Evolutionary conservation across 2,888 invertebrate species (phyloP).

Genomic region (Anorthoa munda): DNA sequence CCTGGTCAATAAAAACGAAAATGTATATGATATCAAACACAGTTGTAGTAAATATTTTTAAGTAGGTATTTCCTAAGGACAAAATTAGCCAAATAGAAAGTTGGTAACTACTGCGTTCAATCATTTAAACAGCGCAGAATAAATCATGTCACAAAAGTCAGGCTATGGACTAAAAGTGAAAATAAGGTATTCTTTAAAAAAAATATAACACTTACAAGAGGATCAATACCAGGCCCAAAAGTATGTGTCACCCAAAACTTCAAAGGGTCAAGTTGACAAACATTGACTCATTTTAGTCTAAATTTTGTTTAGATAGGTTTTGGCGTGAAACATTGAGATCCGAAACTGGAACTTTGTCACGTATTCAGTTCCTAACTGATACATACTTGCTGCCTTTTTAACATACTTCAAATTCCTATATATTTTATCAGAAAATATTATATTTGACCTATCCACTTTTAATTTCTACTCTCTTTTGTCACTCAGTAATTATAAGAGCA

Average conservation of each 20-base stretch:
- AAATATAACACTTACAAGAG: neutral
- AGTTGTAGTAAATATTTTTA: neutral
- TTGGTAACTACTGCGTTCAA: no score
- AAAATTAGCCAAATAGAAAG: no score
- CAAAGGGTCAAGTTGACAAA: conserved; percentile 58
- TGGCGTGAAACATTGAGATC: conserved; percentile 52
- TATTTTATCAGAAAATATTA: neutral
- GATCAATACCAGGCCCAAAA: conserved; percentile 17
- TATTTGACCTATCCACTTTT: neutral
- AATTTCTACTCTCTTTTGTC: neutral
- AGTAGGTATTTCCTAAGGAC: neutral
- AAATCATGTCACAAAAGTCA: neutral
- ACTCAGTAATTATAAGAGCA: neutral
- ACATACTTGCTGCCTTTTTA: conserved; percentile 24
- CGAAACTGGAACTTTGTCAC: conserved; percentile 56
- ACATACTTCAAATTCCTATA: no score
- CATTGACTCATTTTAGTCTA: conserved; percentile 59
- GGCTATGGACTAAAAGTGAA: neutral
- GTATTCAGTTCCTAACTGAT: conserved; percentile 50
- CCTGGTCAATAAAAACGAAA: neutral
- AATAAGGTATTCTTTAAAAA: neutral
- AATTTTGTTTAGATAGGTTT: conserved; percentile 63
- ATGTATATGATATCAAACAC: neutral
- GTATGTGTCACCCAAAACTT: conserved; percentile 43
- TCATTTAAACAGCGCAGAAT: no score